phyloP scores from a whole-genome alignment of 2,888 invertebrate genomes.

The Eupithecia subumbrata region DNA sequence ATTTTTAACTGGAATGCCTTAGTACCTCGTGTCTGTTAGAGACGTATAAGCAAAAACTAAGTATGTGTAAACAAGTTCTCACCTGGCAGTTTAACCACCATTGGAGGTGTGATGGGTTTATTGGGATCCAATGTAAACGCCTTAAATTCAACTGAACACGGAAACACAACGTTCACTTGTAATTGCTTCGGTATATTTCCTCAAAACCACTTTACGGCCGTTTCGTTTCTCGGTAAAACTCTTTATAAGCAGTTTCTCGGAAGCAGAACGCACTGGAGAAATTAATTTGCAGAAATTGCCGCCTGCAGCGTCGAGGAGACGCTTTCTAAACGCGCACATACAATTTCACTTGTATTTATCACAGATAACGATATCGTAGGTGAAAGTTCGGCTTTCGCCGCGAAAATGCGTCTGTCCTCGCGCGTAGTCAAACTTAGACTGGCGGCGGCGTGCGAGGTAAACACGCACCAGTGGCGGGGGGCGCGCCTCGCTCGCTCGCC shows the following conservation, averaged over 20 bases:
- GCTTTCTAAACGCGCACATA: constrained; percentile 79
- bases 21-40: neutral
- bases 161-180: constrained; percentile 79
- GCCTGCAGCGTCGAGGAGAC: constrained; percentile 67
- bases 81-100: constrained; percentile 84
- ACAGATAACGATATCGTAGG: constrained; percentile 80
- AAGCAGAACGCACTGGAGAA: constrained; percentile 78
- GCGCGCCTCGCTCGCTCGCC: constrained; percentile 50
- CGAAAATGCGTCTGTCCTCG: constrained; percentile 59
- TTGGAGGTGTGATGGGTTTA: constrained; percentile 75
- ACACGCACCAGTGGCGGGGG: constrained; percentile 46
- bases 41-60: neutral
- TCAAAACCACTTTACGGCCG: constrained; percentile 82
- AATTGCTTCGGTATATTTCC: constrained; percentile 76
- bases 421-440: constrained; percentile 69
- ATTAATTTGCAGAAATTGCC: constrained; percentile 80
- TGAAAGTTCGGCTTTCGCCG: constrained; percentile 76
- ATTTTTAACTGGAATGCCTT: neutral
- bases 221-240: constrained; percentile 80
- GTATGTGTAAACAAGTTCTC: constrained; percentile 46
- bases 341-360: constrained; percentile 80
- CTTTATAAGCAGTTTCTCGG: constrained; percentile 81
- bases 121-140: constrained; percentile 84
- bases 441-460: constrained; percentile 50
- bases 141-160: constrained; percentile 73